Evolutionary conservation across 2,113 vertebrate species (phyloP).

Genomic region (Dendropsophus ebraccatus): DNA sequence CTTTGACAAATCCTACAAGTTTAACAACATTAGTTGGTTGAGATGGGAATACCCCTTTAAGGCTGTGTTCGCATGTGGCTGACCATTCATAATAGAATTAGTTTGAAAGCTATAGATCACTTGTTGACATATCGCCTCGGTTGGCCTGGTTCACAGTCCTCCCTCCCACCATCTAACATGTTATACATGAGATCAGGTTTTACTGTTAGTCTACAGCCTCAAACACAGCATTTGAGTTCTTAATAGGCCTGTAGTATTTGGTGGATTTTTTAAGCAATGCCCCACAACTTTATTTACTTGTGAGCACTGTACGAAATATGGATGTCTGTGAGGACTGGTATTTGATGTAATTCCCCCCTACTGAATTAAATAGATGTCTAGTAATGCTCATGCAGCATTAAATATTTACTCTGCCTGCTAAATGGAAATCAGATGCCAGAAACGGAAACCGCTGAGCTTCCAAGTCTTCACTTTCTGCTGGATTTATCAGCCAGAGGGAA

Average conservation of each 20-base stretch:
- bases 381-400: slow-evolving; percentile 46
- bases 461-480: slow-evolving; percentile 39
- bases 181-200: neutral
- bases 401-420: slow-evolving; percentile 57
- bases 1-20: no score
- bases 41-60: no score
- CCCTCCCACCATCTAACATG: no score
- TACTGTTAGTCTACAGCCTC: neutral
- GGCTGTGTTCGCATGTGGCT: no score
- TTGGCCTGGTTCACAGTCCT: neutral
- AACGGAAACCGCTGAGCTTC: slow-evolving; percentile 46
- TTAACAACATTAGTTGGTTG: no score
- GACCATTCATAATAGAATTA: no score
- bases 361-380: slow-evolving; percentile 52
- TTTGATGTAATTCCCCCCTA: neutral
- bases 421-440: slow-evolving; percentile 52
- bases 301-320: neutral
- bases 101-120: no score
- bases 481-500: slow-evolving; percentile 37
- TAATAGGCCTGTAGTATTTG: neutral
- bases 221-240: neutral
- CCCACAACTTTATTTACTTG: neutral
- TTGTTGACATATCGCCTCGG: neutral
- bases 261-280: neutral
- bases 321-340: neutral